Evolutionary conservation across 2,888 invertebrate genomes (phyloP).

Genomic region (Rhagonycha fulva): DNA sequence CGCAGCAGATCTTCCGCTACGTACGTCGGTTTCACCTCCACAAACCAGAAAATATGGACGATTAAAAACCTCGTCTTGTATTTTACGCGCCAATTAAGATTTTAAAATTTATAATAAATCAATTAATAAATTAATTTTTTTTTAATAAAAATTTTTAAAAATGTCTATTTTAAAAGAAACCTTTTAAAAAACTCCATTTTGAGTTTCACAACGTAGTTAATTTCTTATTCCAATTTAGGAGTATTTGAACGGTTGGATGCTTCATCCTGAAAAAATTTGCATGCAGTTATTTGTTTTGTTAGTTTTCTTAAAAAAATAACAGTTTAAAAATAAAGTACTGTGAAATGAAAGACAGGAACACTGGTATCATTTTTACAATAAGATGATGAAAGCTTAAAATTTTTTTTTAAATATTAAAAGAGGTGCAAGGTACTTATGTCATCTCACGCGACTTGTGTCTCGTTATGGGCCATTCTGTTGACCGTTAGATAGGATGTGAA

Average conservation of each 20-base stretch:
- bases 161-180: neutral
- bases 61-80: constrained; percentile 15
- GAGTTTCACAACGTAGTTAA: neutral
- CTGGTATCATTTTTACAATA: too few species aligned
- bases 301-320: too few species aligned
- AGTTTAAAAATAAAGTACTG: too few species aligned
- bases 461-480: too few species aligned
- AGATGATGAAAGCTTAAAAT: too few species aligned
- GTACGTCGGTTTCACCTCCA: constrained; percentile 1
- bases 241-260: neutral
- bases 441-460: too few species aligned
- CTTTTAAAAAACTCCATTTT: neutral
- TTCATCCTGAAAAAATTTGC: neutral
- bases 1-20: neutral
- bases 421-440: too few species aligned
- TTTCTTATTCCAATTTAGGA: neutral
- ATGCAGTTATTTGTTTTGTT: too few species aligned
- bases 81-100: constrained; percentile 16
- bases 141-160: neutral
- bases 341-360: too few species aligned
- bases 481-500: too few species aligned
- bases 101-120: constrained; percentile 10
- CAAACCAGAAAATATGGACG: constrained; percentile 12
- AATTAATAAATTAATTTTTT: neutral
- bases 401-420: too few species aligned